Conservation (phyloP, 2,797 vertebrate species). For the Selene dorsalis region DNA sequence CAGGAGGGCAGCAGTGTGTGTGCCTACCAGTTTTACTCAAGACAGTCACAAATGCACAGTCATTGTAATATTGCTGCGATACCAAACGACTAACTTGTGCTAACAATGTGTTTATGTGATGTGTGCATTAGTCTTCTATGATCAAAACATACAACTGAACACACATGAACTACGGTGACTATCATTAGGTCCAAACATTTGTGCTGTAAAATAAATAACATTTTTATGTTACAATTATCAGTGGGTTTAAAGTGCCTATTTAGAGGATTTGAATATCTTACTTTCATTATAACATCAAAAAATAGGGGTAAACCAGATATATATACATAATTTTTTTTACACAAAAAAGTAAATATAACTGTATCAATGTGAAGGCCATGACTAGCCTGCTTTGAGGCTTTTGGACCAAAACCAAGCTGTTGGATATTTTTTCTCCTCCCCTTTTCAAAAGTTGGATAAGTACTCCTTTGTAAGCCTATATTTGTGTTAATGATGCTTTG, state of each 20-base stretch:
- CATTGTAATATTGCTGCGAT: neutral
- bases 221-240: neutral
- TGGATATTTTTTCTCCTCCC: no score
- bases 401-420: no score
- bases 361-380: no score
- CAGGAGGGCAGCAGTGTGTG: constrained; percentile 23
- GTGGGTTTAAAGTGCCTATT: neutral
- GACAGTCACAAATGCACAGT: neutral
- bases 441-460: no score
- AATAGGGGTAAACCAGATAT: no score
- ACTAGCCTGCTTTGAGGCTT: no score
- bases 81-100: neutral
- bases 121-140: neutral
- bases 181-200: neutral
- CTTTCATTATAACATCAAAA: neutral
- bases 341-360: neutral
- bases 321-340: neutral
- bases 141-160: neutral
- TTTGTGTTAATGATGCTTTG: neutral
- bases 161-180: no score
- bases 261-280: neutral
- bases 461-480: neutral
- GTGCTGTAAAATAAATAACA: neutral
- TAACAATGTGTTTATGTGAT: neutral
- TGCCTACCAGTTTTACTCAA: neutral